A percentile compares a stretch with the other conserved stretches of the same genome.
Conservation (phyloP, 2,113 vertebrate species). For the Pandion haliaetus region DNA sequence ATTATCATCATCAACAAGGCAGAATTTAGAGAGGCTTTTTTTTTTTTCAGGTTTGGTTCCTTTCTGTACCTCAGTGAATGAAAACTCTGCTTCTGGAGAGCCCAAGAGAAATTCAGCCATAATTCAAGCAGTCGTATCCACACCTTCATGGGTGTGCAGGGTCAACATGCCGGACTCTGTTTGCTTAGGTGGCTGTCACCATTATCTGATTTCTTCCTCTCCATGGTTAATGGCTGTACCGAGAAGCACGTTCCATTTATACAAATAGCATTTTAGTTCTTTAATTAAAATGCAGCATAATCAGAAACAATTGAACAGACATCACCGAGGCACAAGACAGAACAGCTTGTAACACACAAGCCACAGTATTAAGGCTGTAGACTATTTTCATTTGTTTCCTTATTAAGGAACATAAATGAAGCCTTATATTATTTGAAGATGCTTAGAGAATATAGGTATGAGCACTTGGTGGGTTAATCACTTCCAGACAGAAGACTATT, state of each 20-base stretch:
- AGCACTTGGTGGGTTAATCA: conserved; percentile 54
- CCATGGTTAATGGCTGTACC: background rate
- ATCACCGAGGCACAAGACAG: background rate
- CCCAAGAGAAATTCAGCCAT: background rate
- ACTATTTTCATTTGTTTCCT: conserved; percentile 34
- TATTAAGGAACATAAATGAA: conserved; percentile 46
- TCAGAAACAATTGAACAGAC: background rate
- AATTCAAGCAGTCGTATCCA: background rate
- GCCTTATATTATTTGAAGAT: conserved; percentile 3
- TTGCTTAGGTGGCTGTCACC: background rate
- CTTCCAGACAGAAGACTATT: conserved; percentile 37
- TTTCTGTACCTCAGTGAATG: background rate
- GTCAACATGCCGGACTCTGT: background rate
- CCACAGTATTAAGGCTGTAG: background rate
- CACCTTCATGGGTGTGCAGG: background rate
- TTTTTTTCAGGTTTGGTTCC: background rate
- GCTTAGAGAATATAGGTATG: conserved; percentile 47
- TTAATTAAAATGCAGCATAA: conserved; percentile 45
- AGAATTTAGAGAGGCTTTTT: background rate
- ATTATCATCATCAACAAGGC: background rate
- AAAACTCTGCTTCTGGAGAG: background rate
- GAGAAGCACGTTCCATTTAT: background rate
- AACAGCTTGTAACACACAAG: conserved; percentile 32
- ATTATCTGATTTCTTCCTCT: background rate
- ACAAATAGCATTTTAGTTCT: background rate